Conservation (phyloP, 1,140 invertebrate species). For the Hetaerina americana region DNA sequence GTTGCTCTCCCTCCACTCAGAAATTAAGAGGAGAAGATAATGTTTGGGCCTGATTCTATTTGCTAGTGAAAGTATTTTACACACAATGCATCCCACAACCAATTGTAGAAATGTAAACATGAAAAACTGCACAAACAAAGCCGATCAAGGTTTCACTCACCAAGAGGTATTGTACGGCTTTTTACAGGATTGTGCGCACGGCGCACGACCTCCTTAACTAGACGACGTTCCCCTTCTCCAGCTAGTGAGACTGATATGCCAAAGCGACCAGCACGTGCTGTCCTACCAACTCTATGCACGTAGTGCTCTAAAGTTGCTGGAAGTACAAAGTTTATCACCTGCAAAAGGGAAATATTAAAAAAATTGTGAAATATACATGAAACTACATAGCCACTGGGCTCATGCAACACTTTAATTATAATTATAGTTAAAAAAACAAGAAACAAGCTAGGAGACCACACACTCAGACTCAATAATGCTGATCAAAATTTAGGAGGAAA, state of each 20-base stretch:
- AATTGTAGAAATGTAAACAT: not conserved
- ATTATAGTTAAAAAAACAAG: no score
- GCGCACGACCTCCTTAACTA: slow-evolving; percentile 87
- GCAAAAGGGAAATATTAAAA: slow-evolving; percentile 5
- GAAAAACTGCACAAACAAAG: not conserved
- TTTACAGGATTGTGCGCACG: slow-evolving; percentile 75
- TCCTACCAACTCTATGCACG: slow-evolving; percentile 88
- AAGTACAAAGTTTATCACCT: slow-evolving; percentile 90
- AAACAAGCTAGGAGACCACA: no score
- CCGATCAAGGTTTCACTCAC: slow-evolving; percentile 22
- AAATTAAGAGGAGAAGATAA: no score
- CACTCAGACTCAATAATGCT: no score
- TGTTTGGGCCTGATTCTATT: no score
- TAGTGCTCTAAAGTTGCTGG: slow-evolving; percentile 90
- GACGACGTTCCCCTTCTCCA: slow-evolving; percentile 76
- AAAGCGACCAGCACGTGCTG: slow-evolving; percentile 79
- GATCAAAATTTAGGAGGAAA: not conserved
- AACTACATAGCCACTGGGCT: no score
- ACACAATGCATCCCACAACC: not conserved
- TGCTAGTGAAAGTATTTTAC: no score
- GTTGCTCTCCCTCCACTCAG: no score
- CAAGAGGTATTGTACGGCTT: slow-evolving; percentile 68
- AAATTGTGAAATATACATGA: not conserved
- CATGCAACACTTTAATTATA: no score
- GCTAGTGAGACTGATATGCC: slow-evolving; percentile 88